These are phyloP conservation scores for Paraescarpia echinospica DNA, from an alignment of 1,140 invertebrate genomes.

Conservation along the genomic window DNA sequence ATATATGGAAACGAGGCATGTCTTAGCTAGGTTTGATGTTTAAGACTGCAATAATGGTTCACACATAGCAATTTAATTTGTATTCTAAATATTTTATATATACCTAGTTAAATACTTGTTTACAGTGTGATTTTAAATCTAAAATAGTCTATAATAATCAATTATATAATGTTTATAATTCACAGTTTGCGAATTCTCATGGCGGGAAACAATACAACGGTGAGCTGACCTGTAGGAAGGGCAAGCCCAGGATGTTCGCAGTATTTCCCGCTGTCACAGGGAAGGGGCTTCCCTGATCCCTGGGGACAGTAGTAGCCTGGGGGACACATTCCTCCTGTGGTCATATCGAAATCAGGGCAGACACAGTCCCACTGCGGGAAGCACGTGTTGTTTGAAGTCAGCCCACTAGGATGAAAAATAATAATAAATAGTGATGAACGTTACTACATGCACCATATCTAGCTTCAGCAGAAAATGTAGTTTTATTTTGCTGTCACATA, in stretches of 20 bases:
- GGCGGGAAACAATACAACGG: neutral
- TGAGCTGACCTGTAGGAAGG: conserved; percentile 44
- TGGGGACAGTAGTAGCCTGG: conserved; percentile 48
- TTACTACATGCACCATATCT: neutral
- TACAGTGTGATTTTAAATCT: too few species aligned
- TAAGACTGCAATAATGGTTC: too few species aligned
- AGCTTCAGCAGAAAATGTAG: too few species aligned
- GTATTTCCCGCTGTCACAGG: conserved; percentile 48
- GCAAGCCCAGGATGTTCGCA: conserved; percentile 45
- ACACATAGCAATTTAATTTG: too few species aligned
- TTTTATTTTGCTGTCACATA: too few species aligned
- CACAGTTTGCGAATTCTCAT: too few species aligned
- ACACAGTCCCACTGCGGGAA: conserved; percentile 52
- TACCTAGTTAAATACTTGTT: too few species aligned
- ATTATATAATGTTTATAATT: too few species aligned
- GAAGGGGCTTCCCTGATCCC: conserved; percentile 42
- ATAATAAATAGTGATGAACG: neutral
- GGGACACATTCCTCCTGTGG: conserved; percentile 47
- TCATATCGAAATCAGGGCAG: conserved; percentile 46
- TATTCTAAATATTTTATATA: too few species aligned
- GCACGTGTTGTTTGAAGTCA: conserved; percentile 52
- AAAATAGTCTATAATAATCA: too few species aligned
- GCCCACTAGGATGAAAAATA: conserved; percentile 32
- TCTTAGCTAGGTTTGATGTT: too few species aligned
- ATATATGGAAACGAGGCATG: too few species aligned